Conservation (phyloP, 2,888 invertebrate species). For the Cerceris ruficornis region DNA sequence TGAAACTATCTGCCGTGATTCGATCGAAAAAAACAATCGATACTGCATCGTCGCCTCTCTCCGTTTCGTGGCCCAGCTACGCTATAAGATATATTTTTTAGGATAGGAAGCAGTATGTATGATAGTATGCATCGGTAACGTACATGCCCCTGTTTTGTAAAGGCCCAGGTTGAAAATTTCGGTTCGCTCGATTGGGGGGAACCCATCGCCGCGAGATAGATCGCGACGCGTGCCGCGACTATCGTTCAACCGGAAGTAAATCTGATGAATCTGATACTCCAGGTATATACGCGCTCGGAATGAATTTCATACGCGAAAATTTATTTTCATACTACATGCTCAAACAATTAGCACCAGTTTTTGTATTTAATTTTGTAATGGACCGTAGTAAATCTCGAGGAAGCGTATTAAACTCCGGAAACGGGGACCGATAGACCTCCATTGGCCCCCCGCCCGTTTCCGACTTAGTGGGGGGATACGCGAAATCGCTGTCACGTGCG, state of each 20-base stretch:
- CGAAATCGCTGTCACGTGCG: conserved; percentile 28
- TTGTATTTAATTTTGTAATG: conserved; percentile 63
- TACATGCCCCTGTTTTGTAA: conserved; percentile 48
- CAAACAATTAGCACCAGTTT: conserved; percentile 54
- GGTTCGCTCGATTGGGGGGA: conserved; percentile 37
- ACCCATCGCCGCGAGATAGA: conserved; percentile 1
- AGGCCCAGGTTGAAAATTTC: conserved; percentile 43
- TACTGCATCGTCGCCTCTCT: conserved; percentile 76
- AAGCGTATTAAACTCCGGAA: background rate
- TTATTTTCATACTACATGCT: conserved; percentile 63
- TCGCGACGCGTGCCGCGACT: background rate
- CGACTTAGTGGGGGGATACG: conserved; percentile 12
- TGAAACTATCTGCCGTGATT: conserved; percentile 76
- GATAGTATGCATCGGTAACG: conserved; percentile 54
- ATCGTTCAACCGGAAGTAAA: conserved; percentile 26
- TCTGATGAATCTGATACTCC: conserved; percentile 6
- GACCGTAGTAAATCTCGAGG: conserved; percentile 8
- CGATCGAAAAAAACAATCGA: conserved; percentile 74
- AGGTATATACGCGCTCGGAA: conserved; percentile 27
- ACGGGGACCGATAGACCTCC: conserved; percentile 5
- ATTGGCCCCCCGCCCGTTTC: conserved; percentile 17
- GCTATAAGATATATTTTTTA: conserved; percentile 73
- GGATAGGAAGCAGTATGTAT: conserved; percentile 66
- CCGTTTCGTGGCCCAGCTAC: conserved; percentile 78
- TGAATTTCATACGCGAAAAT: conserved; percentile 36